Conservation (phyloP, 35 echinoderm and acorn worm species). For the Ophioderma brevispina region DNA sequence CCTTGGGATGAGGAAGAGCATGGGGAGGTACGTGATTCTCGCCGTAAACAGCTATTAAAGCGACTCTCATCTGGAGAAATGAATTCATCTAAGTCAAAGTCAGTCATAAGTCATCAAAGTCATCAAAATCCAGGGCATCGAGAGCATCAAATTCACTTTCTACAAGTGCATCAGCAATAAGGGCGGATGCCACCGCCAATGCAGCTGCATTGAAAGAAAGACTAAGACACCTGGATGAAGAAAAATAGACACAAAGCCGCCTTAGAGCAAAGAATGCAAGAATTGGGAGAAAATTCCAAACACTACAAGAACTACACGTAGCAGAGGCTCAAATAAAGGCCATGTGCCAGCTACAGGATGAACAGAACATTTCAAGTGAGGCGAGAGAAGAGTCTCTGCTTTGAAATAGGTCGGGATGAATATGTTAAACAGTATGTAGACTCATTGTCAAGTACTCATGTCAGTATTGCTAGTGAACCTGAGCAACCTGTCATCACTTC, state of each 20-base stretch:
- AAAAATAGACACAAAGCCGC: slow-evolving; percentile 10
- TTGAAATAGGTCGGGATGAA: background rate
- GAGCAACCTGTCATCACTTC: background rate
- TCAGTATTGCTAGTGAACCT: background rate
- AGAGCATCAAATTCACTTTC: background rate
- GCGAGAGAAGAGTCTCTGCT: background rate
- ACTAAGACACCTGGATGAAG: slow-evolving; percentile 29
- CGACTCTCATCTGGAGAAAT: no score
- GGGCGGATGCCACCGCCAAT: background rate
- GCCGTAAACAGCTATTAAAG: no score
- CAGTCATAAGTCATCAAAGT: background rate
- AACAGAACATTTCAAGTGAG: background rate
- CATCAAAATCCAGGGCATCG: background rate
- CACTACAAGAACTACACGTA: slow-evolving; percentile 1
- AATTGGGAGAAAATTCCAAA: slow-evolving; percentile 28
- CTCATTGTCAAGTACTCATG: background rate
- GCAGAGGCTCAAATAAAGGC: slow-evolving; percentile 22
- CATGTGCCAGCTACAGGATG: slow-evolving; percentile 12
- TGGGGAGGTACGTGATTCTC: no score
- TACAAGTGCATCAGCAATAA: background rate
- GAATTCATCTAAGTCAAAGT: no score
- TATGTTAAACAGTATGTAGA: background rate
- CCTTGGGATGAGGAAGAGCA: no score
- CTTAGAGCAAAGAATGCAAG: background rate
- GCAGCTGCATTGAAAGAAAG: slow-evolving; percentile 35